Percentiles rank a stretch among this genome's conserved stretches.
Conservation (phyloP, 2,888 invertebrate genomes). For the Arrhopalites spinosus region DNA sequence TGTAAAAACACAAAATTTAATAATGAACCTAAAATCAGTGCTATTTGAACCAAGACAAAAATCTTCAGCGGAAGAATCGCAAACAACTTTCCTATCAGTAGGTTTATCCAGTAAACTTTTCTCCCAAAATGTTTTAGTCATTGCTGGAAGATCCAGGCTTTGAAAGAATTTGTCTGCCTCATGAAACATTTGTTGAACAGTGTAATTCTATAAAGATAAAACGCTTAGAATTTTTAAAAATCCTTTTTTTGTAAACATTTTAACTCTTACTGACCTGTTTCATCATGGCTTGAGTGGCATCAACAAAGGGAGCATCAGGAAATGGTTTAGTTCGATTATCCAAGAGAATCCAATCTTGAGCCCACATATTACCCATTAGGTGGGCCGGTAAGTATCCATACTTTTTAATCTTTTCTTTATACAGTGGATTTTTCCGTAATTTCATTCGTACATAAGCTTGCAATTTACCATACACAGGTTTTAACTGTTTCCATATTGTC, state of each 20-base stretch:
- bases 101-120: slow-evolving; percentile 80
- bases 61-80: slow-evolving; percentile 52
- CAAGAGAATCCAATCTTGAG: slow-evolving; percentile 75
- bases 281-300: slow-evolving; percentile 78
- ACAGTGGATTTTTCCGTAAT: slow-evolving; percentile 59
- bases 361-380: slow-evolving; percentile 75
- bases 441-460: slow-evolving; percentile 80
- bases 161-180: slow-evolving; percentile 79
- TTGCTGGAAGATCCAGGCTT: slow-evolving; percentile 77
- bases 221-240: neutral
- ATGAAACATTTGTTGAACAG: slow-evolving; percentile 49
- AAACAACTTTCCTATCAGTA: slow-evolving; percentile 60
- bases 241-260: no score
- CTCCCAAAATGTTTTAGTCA: slow-evolving; percentile 84
- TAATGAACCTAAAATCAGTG: slow-evolving; percentile 51
- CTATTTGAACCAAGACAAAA: slow-evolving; percentile 49
- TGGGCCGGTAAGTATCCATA: slow-evolving; percentile 57
- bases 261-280: no score
- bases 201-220: slow-evolving; percentile 42
- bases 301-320: slow-evolving; percentile 70
- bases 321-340: slow-evolving; percentile 77
- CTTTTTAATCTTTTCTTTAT: slow-evolving; percentile 55
- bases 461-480: slow-evolving; percentile 78
- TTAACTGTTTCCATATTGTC: slow-evolving; percentile 67
- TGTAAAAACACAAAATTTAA: no score